Conservation (phyloP, 1,140 invertebrate genomes). For the Penaeus vannamei region DNA sequence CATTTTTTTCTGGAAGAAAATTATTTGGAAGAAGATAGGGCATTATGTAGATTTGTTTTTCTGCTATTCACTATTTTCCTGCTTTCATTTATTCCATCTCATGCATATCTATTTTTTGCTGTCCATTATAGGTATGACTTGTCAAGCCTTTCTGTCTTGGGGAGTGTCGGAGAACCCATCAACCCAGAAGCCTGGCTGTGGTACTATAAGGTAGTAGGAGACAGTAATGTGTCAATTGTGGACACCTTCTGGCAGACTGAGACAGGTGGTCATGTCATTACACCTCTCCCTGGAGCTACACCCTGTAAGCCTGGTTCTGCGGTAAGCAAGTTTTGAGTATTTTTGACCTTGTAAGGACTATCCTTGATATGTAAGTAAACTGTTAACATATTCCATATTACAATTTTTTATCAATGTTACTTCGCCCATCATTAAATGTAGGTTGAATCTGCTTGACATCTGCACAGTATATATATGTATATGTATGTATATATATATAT, state of each 20-base stretch:
- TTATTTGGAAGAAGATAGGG: no score
- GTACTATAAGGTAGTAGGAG: conserved; percentile 83
- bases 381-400: no score
- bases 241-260: conserved; percentile 99
- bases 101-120: conserved; percentile 1
- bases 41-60: no score
- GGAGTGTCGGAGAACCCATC: conserved; percentile 97
- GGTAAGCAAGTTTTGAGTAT: conserved; percentile 76
- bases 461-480: no score
- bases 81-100: background rate
- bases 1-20: no score
- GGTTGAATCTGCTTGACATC: no score
- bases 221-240: conserved; percentile 82
- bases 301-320: conserved; percentile 98
- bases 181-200: conserved; percentile 98
- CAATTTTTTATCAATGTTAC: no score
- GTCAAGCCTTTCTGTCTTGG: conserved; percentile 84
- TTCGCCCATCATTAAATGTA: no score
- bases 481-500: no score
- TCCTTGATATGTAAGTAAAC: no score
- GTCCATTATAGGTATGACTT: conserved; percentile 75
- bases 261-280: conserved; percentile 95
- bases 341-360: background rate
- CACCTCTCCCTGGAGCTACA: conserved; percentile 93
- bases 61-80: background rate